These are phyloP conservation scores for Nyctereutes procyonoides DNA, from an alignment of 2,113 vertebrate genomes.

Conservation along the genomic window DNA sequence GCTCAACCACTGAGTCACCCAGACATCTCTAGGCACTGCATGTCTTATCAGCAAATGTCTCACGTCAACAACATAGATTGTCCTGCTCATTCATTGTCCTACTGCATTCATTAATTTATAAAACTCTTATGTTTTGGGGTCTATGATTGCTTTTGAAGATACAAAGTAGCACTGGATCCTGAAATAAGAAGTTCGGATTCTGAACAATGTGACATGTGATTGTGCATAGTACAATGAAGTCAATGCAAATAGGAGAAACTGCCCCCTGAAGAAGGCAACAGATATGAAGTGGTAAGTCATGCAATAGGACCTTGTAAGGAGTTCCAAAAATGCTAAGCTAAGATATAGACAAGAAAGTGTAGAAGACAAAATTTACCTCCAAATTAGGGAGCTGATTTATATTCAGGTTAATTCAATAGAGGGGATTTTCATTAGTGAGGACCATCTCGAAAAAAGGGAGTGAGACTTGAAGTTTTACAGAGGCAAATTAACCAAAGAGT, in stretches of 20 bases:
- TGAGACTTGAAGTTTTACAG: background rate
- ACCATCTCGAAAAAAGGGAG: background rate
- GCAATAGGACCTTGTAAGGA: background rate
- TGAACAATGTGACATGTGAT: background rate
- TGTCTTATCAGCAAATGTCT: background rate
- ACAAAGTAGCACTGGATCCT: background rate
- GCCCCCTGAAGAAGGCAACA: fast-evolving
- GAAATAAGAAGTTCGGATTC: background rate
- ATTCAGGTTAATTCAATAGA: background rate
- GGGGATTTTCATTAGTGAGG: background rate
- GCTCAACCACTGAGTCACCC: no score
- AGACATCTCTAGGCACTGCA: no score
- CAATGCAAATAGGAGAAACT: background rate
- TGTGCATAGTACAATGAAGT: background rate
- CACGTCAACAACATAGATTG: background rate
- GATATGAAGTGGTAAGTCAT: background rate
- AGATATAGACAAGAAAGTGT: background rate
- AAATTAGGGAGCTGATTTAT: background rate
- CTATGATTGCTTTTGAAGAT: background rate
- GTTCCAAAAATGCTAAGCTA: background rate
- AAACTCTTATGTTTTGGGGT: background rate
- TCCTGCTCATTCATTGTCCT: background rate
- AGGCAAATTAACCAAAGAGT: background rate
- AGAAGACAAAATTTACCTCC: background rate
- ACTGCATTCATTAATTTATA: background rate